Conservation (phyloP, 2,888 invertebrate species). For the Oligia strigilis region DNA sequence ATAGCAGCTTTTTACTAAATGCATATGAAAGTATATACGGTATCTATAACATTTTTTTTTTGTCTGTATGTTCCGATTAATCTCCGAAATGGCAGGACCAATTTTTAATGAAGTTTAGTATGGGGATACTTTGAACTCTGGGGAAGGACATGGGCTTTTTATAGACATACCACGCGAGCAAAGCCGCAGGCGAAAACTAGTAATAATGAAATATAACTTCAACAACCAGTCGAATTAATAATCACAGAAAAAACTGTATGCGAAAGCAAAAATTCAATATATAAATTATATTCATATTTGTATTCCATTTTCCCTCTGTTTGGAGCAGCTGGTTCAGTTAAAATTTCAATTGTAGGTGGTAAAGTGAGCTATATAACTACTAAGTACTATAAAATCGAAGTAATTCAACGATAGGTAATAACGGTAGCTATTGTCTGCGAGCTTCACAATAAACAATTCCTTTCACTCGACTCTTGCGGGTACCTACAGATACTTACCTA, state of each 20-base stretch:
- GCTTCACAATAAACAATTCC: constrained; percentile 37
- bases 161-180: too few relatives aligned
- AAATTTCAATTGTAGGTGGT: constrained; percentile 24
- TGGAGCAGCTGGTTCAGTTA: constrained; percentile 10
- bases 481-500: constrained; percentile 3
- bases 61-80: too few relatives aligned
- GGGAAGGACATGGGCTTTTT: too few relatives aligned
- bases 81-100: too few relatives aligned
- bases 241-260: neutral
- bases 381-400: constrained; percentile 16
- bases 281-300: neutral
- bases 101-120: too few relatives aligned
- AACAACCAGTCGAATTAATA: too few relatives aligned
- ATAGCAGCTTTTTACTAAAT: too few relatives aligned
- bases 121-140: too few relatives aligned
- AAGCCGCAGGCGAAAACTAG: too few relatives aligned
- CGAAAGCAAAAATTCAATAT: neutral
- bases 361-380: constrained; percentile 19
- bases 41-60: too few relatives aligned
- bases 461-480: constrained; percentile 32
- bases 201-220: too few relatives aligned
- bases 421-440: constrained; percentile 26
- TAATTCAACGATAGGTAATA: constrained; percentile 33
- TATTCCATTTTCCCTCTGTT: neutral
- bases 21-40: too few relatives aligned